Conservation (phyloP, 2,113 vertebrate genomes). For the Labeo rohita region DNA sequence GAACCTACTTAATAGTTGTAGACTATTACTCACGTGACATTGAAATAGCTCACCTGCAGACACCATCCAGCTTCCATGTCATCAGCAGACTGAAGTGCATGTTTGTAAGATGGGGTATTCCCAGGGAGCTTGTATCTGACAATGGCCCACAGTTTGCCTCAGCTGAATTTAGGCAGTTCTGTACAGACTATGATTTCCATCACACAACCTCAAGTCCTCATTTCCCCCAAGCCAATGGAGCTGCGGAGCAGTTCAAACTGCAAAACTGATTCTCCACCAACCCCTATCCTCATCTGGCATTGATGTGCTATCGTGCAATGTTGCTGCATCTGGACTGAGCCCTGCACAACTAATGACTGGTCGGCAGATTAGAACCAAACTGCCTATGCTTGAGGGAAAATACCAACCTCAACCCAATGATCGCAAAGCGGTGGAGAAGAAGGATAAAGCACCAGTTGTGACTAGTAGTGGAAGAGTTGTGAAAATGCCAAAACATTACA, state of each 20-base stretch:
- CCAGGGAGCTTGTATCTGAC: slow-evolving; percentile 33
- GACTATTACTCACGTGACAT: slow-evolving; percentile 45
- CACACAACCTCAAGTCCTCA: not conserved
- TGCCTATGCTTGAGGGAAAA: not conserved
- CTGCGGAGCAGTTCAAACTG: not conserved
- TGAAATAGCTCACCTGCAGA: slow-evolving; percentile 22
- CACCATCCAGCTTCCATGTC: slow-evolving; percentile 25
- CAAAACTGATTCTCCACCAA: not conserved
- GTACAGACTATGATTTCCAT: not conserved
- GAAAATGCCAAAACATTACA: not conserved
- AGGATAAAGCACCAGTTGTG: not conserved
- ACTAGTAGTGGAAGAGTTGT: not conserved
- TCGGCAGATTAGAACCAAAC: not conserved
- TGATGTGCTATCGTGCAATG: not conserved
- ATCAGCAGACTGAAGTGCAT: slow-evolving; percentile 35
- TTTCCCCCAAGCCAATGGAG: not conserved
- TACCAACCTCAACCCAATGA: not conserved
- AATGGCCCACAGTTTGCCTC: slow-evolving; percentile 42
- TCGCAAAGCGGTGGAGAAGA: not conserved
- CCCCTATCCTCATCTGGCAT: not conserved
- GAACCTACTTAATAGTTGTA: slow-evolving; percentile 11
- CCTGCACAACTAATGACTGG: not conserved
- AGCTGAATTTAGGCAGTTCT: slow-evolving; percentile 21
- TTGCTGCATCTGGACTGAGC: not conserved
- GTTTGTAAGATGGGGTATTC: slow-evolving; percentile 47